A percentile compares a stretch with the other conserved stretches of the same genome.
phyloP scores from a whole-genome alignment of 2,113 vertebrate species.

The Syngnathus typhle region DNA sequence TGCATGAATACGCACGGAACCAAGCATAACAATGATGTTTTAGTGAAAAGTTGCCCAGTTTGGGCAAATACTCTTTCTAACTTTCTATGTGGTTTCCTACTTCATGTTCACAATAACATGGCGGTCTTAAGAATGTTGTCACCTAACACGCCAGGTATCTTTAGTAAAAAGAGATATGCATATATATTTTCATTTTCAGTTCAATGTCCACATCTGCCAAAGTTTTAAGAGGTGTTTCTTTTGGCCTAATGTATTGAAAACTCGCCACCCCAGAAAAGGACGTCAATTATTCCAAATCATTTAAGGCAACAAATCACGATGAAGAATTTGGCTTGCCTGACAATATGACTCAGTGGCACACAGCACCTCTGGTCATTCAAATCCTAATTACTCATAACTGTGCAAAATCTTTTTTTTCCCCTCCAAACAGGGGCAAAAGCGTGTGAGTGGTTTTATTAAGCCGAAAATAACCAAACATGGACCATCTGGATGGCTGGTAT shows the following conservation, averaged over 20 bases:
- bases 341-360: constrained; percentile 37
- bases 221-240: constrained; percentile 17
- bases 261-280: constrained; percentile 1
- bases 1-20: no score
- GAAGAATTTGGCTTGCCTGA: constrained; percentile 28
- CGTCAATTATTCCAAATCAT: constrained; percentile 16
- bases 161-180: background rate
- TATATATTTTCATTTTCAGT: background rate
- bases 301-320: constrained; percentile 34
- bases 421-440: constrained; percentile 27
- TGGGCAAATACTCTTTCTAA: background rate
- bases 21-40: no score
- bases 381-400: constrained; percentile 32
- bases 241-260: constrained; percentile 15
- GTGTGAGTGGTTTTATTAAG: constrained; percentile 45
- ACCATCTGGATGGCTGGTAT: constrained; percentile 64
- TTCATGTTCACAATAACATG: background rate
- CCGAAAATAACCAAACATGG: constrained; percentile 70
- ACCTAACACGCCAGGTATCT: background rate
- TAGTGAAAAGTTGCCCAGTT: background rate
- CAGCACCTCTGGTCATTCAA: constrained; percentile 26
- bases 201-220: constrained; percentile 14
- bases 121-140: background rate
- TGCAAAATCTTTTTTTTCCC: constrained; percentile 10
- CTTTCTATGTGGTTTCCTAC: background rate